Evolutionary conservation across 2,797 vertebrate genomes (phyloP), one percentile per base, ranked within the genome.

Genomic region (Acanthurus tractus): DNA sequence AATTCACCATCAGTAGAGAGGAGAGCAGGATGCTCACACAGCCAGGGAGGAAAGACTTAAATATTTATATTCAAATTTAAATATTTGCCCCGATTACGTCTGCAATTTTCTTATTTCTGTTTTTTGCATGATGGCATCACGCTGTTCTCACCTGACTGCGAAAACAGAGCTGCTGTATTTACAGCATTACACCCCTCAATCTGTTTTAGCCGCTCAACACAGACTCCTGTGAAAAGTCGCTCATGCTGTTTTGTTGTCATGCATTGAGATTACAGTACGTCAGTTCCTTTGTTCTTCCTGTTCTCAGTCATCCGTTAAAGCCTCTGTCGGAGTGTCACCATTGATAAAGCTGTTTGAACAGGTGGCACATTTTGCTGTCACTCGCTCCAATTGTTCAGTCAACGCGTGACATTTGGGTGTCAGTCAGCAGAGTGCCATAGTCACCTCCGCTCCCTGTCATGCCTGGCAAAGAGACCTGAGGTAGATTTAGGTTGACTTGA

Each of bases 281-380:
- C 86, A 79, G 15, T 78, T 54, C 82, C 82, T 89, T 86, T 90
- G 79, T 89, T 91, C 75, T 40, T 88, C 78, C 61, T 77, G 73
- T 88, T 79, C 73, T 70, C 89, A 90, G 86, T 90, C 85, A 85
- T 89, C 84, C 23, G 79, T 70, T 66, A 91, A 90, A 82, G 74
- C 79, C 52, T 80, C 79, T 68, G 78, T 73, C 82, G 38, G 63
- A 78, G 79, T 86, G 89, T 86, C 74, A 72, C 59, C 67, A 55
- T 65, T 88, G 85, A 91, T 92, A 54, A 89, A 88, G 81, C 82
- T 84, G 82, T 90, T 90, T 88, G 77, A 76, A 78, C 91, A 92
- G 88, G 91, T 93, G 89, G 83, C 84, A 65, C 85, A 75, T 92
- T 90, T 88, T 65, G 71, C 82, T 81, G 82, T 86, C 83, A 63